Base-by-base conservation (phyloP, 2,888 invertebrate species). In the Calameuta filiformis region DNA sequence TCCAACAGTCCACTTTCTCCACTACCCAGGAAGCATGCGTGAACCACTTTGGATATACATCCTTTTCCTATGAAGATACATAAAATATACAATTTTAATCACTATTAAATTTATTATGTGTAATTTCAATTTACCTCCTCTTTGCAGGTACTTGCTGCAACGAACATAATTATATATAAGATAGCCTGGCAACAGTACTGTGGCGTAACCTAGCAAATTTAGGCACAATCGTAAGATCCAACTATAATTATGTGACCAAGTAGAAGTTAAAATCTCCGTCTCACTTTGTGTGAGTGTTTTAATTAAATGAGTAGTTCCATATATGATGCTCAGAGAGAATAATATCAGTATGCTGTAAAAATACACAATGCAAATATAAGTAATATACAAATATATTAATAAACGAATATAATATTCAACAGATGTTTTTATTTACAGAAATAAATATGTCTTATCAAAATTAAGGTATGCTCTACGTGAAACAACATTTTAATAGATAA, bases 141-240 rank as follows among this genome's bases (percentile, higher is more conserved):
- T 95, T 89, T 98, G 97, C 85, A 97, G 93, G 89, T 97, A 97
- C 86, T 96, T 96, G 76, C 94, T 95, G 88, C 94, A 94, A 82
- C 95, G 94, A 35, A 97, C 94, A 92, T 97, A 98, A 90, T 95
- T 95, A 90, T 96, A 96, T 77, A 98, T 93, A 31, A 98, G 92
- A 89, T 94, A 96, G 75, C 97, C 97, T 1, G 98, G 98, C 79
- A 98, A 91, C 89, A 98, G 93, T 78, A 99, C 93, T n/a, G 97
- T 97, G 4, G 95, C 94, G 91, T 98, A 99, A 23, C 98, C 98
- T 31, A 97, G 93, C 77, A 97, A 93, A 92, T 98, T 98, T 35
- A 97, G 92, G 69, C 95, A 87, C 69, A 98, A 93, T 82, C 96
- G 94, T 84, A 97, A 93, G 31, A 97, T 88, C 98, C 98, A 97